Percentiles rank a stretch among this genome's conserved stretches.
Conservation (phyloP, 1,140 invertebrate genomes). For the Drosophila novamexicana region DNA sequence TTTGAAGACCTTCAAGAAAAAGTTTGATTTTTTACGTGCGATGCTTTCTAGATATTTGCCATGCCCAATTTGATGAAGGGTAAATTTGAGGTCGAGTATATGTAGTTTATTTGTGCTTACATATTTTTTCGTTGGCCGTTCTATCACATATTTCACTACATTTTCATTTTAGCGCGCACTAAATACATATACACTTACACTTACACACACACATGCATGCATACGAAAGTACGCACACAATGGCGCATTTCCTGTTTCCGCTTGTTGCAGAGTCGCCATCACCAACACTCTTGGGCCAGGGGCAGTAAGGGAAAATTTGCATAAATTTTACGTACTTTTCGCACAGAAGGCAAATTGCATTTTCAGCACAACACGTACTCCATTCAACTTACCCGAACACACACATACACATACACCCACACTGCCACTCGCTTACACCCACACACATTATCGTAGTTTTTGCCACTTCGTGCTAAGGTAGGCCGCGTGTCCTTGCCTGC, state of each 20-base stretch:
- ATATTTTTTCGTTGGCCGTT: conserved; percentile 26
- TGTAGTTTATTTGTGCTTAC: conserved; percentile 13
- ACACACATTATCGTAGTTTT: conserved; percentile 50
- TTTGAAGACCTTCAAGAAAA: no score
- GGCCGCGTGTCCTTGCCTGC: conserved; percentile 57
- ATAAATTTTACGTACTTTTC: conserved; percentile 82
- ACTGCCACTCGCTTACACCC: conserved; percentile 2
- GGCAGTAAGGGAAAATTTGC: conserved; percentile 63
- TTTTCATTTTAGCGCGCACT: conserved; percentile 72
- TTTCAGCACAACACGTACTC: conserved; percentile 82
- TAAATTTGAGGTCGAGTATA: conserved; percentile 20
- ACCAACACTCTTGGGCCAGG: conserved; percentile 57
- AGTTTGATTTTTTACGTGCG: no score
- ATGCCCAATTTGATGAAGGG: background rate
- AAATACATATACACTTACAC: conserved; percentile 36
- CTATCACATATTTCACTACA: conserved; percentile 73
- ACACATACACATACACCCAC: conserved; percentile 8
- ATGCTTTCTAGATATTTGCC: background rate
- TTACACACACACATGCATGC: conserved; percentile 18
- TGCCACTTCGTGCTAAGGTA: conserved; percentile 48
- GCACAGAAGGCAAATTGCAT: conserved; percentile 81
- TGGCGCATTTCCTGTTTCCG: conserved; percentile 79
- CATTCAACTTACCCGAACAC: conserved; percentile 65
- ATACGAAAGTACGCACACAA: conserved; percentile 41
- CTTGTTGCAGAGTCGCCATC: conserved; percentile 57